A percentile compares a stretch with the other conserved stretches of the same genome.
Evolutionary conservation across 2,113 vertebrate species (phyloP).

Genomic region (Agelaius tricolor): DNA sequence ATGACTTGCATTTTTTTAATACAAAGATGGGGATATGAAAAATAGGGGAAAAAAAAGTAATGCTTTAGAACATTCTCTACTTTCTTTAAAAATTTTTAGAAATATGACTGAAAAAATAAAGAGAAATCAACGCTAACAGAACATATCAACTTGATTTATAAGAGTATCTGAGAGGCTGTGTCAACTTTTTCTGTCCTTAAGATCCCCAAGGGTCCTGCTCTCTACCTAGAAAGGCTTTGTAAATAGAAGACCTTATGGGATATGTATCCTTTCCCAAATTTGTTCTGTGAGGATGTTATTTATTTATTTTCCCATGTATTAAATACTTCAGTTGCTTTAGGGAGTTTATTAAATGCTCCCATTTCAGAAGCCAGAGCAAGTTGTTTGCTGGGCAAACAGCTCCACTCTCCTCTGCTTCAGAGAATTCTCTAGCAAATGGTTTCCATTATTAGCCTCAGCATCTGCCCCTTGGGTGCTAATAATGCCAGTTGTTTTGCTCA

Average conservation of each 20-base stretch:
- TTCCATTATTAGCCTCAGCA: constrained; percentile 40
- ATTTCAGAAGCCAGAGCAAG: constrained; percentile 24
- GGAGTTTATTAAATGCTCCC: constrained; percentile 33
- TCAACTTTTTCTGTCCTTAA: background rate
- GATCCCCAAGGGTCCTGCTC: background rate
- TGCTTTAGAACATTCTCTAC: background rate
- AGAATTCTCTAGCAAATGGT: constrained; percentile 50
- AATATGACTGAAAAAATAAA: background rate
- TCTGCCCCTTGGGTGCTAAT: constrained; percentile 32
- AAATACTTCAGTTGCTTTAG: constrained; percentile 9
- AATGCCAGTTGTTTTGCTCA: constrained; percentile 39
- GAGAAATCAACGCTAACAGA: background rate
- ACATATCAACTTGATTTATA: background rate
- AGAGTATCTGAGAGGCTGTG: background rate
- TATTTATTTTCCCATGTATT: constrained; percentile 44
- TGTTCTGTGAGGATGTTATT: background rate
- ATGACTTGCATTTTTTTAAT: background rate
- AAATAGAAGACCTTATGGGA: background rate
- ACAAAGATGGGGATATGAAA: background rate
- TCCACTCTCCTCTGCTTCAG: background rate
- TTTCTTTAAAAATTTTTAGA: background rate
- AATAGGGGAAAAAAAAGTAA: background rate
- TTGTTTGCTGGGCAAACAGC: background rate
- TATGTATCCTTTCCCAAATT: background rate
- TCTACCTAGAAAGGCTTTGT: background rate